A percentile compares a stretch with the other conserved stretches of the same genome.
phyloP scores from a whole-genome alignment of 2,888 invertebrate genomes.

The Idaea dimidiata region DNA sequence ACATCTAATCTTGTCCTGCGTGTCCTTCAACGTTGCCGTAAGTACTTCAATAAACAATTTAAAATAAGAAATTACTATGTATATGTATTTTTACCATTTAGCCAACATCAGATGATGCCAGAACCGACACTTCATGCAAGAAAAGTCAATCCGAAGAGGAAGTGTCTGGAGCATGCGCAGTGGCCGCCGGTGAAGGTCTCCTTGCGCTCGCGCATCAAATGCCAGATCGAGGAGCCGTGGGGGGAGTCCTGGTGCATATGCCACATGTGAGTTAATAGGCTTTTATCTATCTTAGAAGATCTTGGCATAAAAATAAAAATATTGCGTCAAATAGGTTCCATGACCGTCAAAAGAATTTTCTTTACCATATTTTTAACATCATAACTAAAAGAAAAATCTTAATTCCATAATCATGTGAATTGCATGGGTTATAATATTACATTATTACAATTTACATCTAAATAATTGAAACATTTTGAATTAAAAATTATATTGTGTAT shows the following conservation, averaged over 20 bases:
- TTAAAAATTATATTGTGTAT: not conserved
- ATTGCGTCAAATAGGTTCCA: too few relatives aligned
- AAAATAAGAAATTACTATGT: not conserved
- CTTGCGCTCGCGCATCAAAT: slow-evolving; percentile 62
- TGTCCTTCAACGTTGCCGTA: too few relatives aligned
- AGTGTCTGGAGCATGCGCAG: slow-evolving; percentile 48
- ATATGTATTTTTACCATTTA: not conserved
- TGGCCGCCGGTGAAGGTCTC: slow-evolving; percentile 48
- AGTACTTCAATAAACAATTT: too few relatives aligned
- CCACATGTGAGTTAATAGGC: slow-evolving; percentile 87
- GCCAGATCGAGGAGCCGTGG: slow-evolving; percentile 87
- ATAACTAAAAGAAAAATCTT: not conserved
- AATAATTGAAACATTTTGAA: not conserved
- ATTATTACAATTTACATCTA: not conserved
- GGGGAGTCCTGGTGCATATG: slow-evolving; percentile 94
- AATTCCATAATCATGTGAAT: not conserved
- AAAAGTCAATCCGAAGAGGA: slow-evolving; percentile 87
- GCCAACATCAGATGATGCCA: slow-evolving; percentile 65
- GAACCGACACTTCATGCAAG: slow-evolving; percentile 62
- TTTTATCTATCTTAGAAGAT: slow-evolving; percentile 5
- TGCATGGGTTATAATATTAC: not conserved
- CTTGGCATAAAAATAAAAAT: not conserved
- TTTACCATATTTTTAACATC: not conserved
- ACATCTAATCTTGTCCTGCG: too few relatives aligned
- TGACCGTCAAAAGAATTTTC: not conserved